Base-by-base conservation (phyloP, 2,888 invertebrate genomes). In the Flexamia atlantica region DNA sequence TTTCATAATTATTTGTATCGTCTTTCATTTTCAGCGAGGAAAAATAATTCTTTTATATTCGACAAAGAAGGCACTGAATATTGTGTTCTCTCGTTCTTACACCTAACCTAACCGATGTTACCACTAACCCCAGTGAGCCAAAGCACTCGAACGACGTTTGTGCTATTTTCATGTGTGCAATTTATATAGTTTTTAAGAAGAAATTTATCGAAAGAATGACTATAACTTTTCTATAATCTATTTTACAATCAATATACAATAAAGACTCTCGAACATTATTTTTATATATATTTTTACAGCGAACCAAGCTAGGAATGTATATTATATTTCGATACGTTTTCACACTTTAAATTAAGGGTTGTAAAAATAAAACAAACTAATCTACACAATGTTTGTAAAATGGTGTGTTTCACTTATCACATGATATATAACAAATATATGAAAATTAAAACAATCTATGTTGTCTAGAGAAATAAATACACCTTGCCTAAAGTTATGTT, bases 331-430 rank as follows among this genome's bases (percentile, higher is more conserved):
- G 10, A 20, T 46, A 74, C 40, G 28, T 4, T 25, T 76, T 76
- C 28, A 76, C 28, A 50, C 42, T 28, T 50, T 32, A 50, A 28
- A 50, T 25, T 76, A 12, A 0, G 17, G 42, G 23, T 28, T 28
- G 42, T 28, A 46, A 17, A 46, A 76, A 20, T 42, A 1, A 76
- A 79, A 50, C 32, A 32, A 46, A 53, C 79, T 79, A 79, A 50
- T 36, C 79, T 79, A 79, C 50, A 28, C 36, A 25, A 28, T 23
- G 42, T 76, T 76, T 28, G 28, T 76, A 76, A 76, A 76, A 42
- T 79, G 79, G 79, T 76, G 79, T 79, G 79, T 79, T 14, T 32
- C 20, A 57, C 14, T 32, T 79, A 79, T 79, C 79, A 79, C 79
- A 79, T 40, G 64, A 20, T 30, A 64, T 64, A 28, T 12, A 4